Evolutionary conservation across 2,113 vertebrate genomes (phyloP).

Genomic region (Strigops habroptila): DNA sequence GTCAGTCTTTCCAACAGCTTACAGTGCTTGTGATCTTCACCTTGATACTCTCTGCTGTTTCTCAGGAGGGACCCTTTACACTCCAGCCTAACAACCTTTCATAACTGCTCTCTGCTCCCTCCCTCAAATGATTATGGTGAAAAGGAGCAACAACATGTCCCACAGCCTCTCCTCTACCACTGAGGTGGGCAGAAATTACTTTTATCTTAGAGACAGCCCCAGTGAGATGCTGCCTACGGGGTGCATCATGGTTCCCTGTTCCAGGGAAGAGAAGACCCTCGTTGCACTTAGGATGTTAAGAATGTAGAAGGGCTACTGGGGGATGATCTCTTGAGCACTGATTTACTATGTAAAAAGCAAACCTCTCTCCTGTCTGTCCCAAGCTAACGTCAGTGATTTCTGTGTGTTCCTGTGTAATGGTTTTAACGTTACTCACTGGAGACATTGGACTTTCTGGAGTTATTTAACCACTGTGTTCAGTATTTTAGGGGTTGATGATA

Average conservation of each 20-base stretch:
- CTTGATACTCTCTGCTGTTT: not conserved
- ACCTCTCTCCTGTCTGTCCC: constrained; percentile 72
- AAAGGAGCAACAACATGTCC: not conserved
- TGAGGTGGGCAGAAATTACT: not conserved
- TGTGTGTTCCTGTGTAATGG: constrained; percentile 74
- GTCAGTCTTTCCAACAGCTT: not conserved
- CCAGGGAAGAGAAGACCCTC: constrained; percentile 40
- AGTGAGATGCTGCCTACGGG: not conserved
- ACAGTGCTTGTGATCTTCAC: not conserved
- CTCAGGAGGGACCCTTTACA: not conserved
- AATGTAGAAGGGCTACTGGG: constrained; percentile 78
- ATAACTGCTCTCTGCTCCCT: not conserved
- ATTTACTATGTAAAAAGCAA: constrained; percentile 84
- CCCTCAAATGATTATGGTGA: not conserved
- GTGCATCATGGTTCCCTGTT: not conserved
- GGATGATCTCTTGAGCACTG: constrained; percentile 79
- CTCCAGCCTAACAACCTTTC: not conserved
- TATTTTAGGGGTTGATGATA: constrained; percentile 82
- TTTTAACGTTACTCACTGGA: constrained; percentile 95
- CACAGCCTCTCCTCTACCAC: not conserved
- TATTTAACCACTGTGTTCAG: constrained; percentile 95
- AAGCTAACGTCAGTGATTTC: constrained; percentile 73
- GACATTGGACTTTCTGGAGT: constrained; percentile 86
- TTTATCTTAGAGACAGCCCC: not conserved
- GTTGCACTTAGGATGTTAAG: constrained; percentile 76